Evolutionary conservation across 2,113 vertebrate species (phyloP).

Genomic region (Aythya baeri): DNA sequence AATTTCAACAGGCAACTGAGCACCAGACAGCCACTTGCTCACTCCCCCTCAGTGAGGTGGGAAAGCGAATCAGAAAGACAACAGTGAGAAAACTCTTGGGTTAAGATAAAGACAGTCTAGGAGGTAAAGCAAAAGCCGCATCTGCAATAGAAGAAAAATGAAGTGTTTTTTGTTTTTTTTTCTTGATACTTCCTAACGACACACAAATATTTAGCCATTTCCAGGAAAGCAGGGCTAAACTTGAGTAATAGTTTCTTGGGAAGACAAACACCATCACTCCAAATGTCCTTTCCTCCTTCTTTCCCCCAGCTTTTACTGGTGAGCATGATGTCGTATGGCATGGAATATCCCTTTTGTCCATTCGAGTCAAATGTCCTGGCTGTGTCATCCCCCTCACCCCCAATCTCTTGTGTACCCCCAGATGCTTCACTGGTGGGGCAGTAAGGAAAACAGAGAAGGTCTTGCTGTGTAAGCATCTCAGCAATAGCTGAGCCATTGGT

Average conservation of each 20-base stretch:
- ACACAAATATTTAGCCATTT: background rate
- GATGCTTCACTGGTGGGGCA: background rate
- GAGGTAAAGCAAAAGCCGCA: background rate
- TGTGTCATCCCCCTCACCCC: too few species aligned
- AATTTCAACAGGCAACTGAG: background rate
- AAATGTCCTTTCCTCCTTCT: too few species aligned
- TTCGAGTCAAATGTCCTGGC: background rate
- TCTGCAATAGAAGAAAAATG: background rate
- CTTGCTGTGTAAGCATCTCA: background rate
- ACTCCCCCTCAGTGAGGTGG: background rate
- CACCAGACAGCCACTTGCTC: background rate
- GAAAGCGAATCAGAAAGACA: background rate
- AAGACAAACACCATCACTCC: too few species aligned
- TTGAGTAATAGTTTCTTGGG: background rate
- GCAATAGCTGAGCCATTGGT: background rate
- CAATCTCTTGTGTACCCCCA: background rate
- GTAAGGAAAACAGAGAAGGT: background rate
- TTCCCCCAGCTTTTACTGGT: too few species aligned
- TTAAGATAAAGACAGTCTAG: background rate
- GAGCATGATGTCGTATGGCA: background rate
- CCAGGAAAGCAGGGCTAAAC: background rate
- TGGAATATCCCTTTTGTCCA: background rate
- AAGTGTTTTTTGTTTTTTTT: background rate
- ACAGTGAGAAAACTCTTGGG: background rate
- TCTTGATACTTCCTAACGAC: background rate